Conservation (phyloP, 2,113 vertebrate species). For the zebrafish (Danio rerio) region GRCz12tu NC_133188.1:43382501-43383000, state of each 20-base stretch:
- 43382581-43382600: no score
- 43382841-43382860: conserved; percentile 50
- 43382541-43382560: no score
- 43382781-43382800: conserved; percentile 37
- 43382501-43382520: no score
- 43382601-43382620: no score
- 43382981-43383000: conserved; percentile 53
- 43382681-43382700: neutral
- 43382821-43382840: conserved; percentile 48
- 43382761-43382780: conserved; percentile 43
- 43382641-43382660: neutral
- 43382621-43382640: no score
- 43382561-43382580: no score
- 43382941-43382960: conserved; percentile 53
- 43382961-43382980: conserved; percentile 1
- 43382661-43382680: neutral
- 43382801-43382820: conserved; percentile 38
- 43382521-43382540: no score
- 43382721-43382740: conserved; percentile 7
- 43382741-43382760: conserved; percentile 46
- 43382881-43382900: conserved; percentile 73
- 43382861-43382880: conserved; percentile 72
- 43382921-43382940: conserved; percentile 64
- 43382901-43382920: conserved; percentile 66
- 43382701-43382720: neutral